Conservation (phyloP, 2,888 invertebrate genomes). For the Leucoma salicis region DNA sequence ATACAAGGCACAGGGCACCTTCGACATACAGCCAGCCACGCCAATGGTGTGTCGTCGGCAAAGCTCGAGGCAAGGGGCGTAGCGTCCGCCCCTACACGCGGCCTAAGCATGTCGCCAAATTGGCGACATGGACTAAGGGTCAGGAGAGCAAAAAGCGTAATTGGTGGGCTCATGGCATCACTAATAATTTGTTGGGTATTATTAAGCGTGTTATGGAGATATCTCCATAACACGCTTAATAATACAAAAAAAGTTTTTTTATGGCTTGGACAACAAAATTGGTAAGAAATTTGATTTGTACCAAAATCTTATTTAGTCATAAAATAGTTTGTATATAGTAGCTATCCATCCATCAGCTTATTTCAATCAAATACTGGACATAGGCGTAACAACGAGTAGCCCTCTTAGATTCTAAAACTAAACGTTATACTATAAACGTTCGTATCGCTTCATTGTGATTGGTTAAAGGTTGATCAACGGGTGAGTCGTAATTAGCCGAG, state of each 20-base stretch:
- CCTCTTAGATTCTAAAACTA: too few species aligned
- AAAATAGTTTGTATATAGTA: too few species aligned
- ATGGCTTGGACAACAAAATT: too few species aligned
- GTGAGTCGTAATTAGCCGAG: too few species aligned
- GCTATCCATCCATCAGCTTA: too few species aligned
- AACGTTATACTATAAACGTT: too few species aligned
- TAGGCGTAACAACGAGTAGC: too few species aligned
- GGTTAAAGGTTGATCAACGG: too few species aligned
- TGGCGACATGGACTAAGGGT: conserved; percentile 2
- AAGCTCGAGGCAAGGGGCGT: conserved; percentile 57
- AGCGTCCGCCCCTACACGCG: conserved; percentile 46
- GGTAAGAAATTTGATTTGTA: too few species aligned
- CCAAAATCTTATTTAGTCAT: too few species aligned
- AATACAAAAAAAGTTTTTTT: conserved; percentile 1
- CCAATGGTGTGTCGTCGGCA: conserved; percentile 59
- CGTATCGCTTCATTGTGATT: too few species aligned
- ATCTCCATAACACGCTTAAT: neutral
- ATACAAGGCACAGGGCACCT: conserved; percentile 24
- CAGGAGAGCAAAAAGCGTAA: conserved; percentile 4
- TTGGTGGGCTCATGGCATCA: neutral
- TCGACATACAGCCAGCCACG: conserved; percentile 43
- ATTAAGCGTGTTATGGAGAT: neutral
- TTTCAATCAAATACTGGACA: too few species aligned
- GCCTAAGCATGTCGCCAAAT: conserved; percentile 30
- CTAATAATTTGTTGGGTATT: conserved; percentile 2